A percentile compares a stretch with the other conserved stretches of the same genome.
phyloP scores from a whole-genome alignment of 2,113 vertebrate species.

The Stercorarius parasiticus region DNA sequence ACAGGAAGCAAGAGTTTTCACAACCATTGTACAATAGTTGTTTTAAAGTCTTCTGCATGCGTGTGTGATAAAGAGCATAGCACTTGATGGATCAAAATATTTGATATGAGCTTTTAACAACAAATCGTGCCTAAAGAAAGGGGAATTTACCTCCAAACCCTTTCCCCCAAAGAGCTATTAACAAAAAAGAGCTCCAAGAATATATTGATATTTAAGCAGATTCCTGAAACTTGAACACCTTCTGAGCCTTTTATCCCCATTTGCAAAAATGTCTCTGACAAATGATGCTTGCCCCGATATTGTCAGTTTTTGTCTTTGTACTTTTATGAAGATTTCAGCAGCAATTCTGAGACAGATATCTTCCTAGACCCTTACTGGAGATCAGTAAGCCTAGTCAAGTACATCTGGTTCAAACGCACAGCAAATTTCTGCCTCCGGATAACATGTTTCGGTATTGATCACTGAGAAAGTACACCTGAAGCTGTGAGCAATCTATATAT shows the following conservation, averaged over 20 bases:
- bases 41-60: neutral
- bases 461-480: neutral
- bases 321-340: constrained; percentile 32
- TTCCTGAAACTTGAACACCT: constrained; percentile 42
- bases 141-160: constrained; percentile 25
- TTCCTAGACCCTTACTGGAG: constrained; percentile 30
- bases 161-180: constrained; percentile 33
- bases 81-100: constrained; percentile 51
- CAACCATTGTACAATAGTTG: neutral
- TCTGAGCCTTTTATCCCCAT: constrained; percentile 42
- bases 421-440: constrained; percentile 29
- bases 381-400: neutral
- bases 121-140: constrained; percentile 28
- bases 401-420: constrained; percentile 33
- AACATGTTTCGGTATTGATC: constrained; percentile 22
- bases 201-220: constrained; percentile 33
- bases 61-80: neutral
- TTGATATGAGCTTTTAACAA: constrained; percentile 38
- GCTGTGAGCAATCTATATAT: neutral
- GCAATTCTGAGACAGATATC: constrained; percentile 33
- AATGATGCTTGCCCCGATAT: constrained; percentile 7
- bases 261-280: constrained; percentile 32
- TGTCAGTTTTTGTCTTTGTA: constrained; percentile 5
- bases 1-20: neutral
- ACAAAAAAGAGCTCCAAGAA: constrained; percentile 33